Conservation (phyloP, 2,888 invertebrate genomes). For the Odontomyia ornata region DNA sequence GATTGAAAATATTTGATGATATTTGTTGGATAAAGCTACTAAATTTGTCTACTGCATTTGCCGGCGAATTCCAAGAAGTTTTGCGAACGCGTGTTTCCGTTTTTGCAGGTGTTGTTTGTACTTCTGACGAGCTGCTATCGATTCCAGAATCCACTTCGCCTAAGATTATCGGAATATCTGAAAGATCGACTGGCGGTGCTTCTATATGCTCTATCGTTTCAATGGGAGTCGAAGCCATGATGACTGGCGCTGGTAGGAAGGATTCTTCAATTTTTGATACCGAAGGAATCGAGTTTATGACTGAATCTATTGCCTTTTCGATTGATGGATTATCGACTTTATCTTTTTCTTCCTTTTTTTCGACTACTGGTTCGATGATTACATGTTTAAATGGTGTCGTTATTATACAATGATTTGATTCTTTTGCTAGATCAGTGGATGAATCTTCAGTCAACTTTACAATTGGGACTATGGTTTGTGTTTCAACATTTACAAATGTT, state of each 20-base stretch:
- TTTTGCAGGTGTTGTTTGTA: slow-evolving; percentile 29
- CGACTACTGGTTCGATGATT: background rate
- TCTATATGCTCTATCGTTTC: background rate
- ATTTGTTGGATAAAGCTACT: slow-evolving; percentile 71
- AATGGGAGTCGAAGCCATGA: background rate
- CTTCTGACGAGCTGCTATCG: slow-evolving; percentile 8
- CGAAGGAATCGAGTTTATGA: too few relatives aligned
- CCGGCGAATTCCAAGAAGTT: slow-evolving; percentile 69
- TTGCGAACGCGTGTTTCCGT: slow-evolving; percentile 66
- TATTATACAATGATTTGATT: background rate
- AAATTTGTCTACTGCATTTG: slow-evolving; percentile 70
- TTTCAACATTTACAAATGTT: too few relatives aligned
- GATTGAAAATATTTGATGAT: slow-evolving; percentile 22
- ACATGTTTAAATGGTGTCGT: background rate
- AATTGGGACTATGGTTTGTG: too few relatives aligned
- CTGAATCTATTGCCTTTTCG: too few relatives aligned
- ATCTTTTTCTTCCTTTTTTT: too few relatives aligned
- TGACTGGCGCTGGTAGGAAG: background rate
- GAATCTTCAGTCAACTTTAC: too few relatives aligned
- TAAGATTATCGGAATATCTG: slow-evolving; percentile 19
- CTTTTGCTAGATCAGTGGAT: too few relatives aligned
- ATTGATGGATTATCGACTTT: too few relatives aligned
- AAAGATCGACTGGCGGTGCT: background rate
- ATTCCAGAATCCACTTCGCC: slow-evolving; percentile 28
- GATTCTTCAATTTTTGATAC: too few relatives aligned